Evolutionary conservation across 1,140 invertebrate genomes (phyloP).

Genomic region (Zaprionus nigranus): DNA sequence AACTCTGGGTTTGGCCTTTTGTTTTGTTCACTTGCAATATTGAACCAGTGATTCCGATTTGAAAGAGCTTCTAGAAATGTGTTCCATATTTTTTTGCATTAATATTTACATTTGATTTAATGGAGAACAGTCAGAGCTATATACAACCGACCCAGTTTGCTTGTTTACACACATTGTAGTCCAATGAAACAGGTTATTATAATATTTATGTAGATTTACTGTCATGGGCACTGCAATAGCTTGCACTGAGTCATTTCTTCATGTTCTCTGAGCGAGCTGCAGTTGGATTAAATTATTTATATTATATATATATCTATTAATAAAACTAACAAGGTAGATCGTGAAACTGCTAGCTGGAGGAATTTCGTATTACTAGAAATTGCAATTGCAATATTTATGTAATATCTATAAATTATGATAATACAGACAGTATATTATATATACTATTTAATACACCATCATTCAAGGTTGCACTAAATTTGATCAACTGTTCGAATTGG

Average conservation of each 20-base stretch:
- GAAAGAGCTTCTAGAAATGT: neutral
- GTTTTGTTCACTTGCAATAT: neutral
- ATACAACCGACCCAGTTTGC: neutral
- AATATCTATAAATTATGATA: neutral
- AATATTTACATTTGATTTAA: neutral
- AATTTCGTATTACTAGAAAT: neutral
- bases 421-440: neutral
- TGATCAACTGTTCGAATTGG: neutral
- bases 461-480: neutral
- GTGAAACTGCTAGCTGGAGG: too few species aligned
- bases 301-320: too few species aligned
- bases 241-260: neutral
- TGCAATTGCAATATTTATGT: neutral
- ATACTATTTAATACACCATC: neutral
- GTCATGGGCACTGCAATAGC: neutral
- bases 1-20: conserved; percentile 1
- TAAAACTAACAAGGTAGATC: too few species aligned
- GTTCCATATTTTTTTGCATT: neutral
- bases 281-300: neutral
- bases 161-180: neutral
- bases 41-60: conserved; percentile 8
- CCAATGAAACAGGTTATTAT: neutral
- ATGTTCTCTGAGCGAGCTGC: neutral
- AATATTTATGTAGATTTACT: neutral
- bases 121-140: neutral